Conservation (phyloP, 2,113 vertebrate species). For the Vulpes lagopus region DNA sequence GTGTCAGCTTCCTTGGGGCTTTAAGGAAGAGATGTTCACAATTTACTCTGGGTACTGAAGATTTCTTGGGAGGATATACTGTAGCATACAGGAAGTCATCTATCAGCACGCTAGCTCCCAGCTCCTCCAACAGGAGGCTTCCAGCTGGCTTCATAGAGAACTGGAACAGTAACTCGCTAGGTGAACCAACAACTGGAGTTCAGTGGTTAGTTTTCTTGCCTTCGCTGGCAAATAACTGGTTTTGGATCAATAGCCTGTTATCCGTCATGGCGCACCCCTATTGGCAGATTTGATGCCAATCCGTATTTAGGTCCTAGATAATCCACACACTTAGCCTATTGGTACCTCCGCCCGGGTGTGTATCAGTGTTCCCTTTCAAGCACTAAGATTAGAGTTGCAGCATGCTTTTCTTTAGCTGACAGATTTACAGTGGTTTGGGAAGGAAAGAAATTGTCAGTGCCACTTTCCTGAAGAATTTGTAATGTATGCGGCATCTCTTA, state of each 20-base stretch:
- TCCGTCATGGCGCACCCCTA: background rate
- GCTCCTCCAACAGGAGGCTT: background rate
- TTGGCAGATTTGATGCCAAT: background rate
- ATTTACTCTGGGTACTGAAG: background rate
- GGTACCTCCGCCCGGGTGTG: background rate
- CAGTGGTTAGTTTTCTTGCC: background rate
- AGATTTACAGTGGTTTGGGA: background rate
- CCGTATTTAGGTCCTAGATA: background rate
- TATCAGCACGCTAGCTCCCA: background rate
- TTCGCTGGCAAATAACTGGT: background rate
- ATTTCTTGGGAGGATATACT: background rate
- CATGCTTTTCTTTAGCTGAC: background rate
- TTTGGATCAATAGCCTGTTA: background rate
- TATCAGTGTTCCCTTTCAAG: background rate
- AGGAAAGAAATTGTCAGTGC: background rate
- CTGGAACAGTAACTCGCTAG: background rate
- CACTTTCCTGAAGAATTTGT: background rate
- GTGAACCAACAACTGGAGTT: background rate
- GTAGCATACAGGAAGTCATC: background rate
- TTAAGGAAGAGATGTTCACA: slow-evolving; percentile 33
- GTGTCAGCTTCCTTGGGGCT: background rate
- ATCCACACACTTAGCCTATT: background rate
- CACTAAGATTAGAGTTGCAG: background rate
- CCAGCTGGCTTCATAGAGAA: background rate
- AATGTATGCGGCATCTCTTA: background rate